Conservation (phyloP, 2,888 invertebrate genomes). For the Agrotis puta region DNA sequence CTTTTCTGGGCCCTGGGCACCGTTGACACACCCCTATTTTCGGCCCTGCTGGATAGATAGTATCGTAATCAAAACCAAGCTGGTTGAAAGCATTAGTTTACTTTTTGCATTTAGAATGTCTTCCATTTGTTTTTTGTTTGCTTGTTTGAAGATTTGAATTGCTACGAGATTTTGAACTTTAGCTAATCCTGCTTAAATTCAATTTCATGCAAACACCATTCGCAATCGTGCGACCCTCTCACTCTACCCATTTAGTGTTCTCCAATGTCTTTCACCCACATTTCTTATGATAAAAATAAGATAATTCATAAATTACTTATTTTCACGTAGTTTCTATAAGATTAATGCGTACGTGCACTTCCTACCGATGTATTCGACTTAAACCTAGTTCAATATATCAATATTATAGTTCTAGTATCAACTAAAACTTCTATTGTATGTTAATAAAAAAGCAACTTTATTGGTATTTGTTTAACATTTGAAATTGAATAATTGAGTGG, state of each 20-base stretch:
- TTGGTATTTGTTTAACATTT: constrained; percentile 9
- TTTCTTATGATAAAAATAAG: background rate
- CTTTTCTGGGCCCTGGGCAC: no score
- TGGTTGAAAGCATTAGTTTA: constrained; percentile 12
- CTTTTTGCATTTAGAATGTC: background rate
- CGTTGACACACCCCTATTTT: no score
- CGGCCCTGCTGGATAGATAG: background rate
- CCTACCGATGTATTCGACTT: constrained; percentile 29
- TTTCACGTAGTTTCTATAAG: constrained; percentile 36
- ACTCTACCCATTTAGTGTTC: background rate
- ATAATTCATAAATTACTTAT: background rate
- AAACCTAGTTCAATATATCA: constrained; percentile 25
- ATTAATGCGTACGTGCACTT: constrained; percentile 35
- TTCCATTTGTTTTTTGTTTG: constrained; percentile 14
- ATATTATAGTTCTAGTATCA: background rate
- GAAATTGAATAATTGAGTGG: constrained; percentile 13
- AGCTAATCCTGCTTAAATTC: background rate
- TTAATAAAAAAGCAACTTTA: constrained; percentile 24
- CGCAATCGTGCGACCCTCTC: background rate
- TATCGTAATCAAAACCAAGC: background rate
- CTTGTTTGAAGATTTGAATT: background rate
- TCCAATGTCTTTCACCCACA: background rate
- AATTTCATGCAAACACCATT: background rate
- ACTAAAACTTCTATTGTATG: constrained; percentile 14
- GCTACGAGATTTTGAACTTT: background rate